These are phyloP conservation scores for Grammomys dolichurus DNA, from an alignment of 2,113 vertebrate species.

Conservation along the genomic window DNA sequence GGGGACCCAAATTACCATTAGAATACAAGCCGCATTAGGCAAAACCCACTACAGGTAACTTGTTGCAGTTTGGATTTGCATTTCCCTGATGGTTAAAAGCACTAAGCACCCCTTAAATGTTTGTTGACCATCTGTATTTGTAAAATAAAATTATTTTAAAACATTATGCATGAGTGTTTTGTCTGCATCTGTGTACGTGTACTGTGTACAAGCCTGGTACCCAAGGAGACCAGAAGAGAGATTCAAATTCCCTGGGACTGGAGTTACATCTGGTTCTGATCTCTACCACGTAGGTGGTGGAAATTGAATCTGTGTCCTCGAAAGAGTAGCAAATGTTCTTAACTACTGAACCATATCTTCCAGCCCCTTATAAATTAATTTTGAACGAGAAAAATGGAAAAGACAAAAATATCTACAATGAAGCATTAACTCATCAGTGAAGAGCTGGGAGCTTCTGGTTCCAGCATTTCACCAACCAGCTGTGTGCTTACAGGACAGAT, in stretches of 20 bases:
- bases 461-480: background rate
- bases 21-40: too few relatives aligned
- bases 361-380: background rate
- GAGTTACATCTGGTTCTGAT: background rate
- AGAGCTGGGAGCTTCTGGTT: background rate
- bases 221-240: background rate
- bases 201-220: background rate
- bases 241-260: background rate
- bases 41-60: too few relatives aligned
- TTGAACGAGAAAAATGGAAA: conserved; percentile 10
- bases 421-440: background rate
- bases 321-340: background rate
- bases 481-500: background rate
- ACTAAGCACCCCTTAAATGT: background rate
- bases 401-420: background rate
- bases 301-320: background rate
- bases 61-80: background rate
- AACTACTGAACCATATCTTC: background rate
- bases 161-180: background rate
- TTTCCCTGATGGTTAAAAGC: background rate
- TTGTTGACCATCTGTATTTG: background rate
- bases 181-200: background rate
- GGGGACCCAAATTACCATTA: too few relatives aligned
- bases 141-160: background rate
- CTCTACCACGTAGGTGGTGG: background rate